Evolutionary conservation across 2,797 vertebrate species (phyloP).

Genomic region (Mormyrops attenuatus): DNA sequence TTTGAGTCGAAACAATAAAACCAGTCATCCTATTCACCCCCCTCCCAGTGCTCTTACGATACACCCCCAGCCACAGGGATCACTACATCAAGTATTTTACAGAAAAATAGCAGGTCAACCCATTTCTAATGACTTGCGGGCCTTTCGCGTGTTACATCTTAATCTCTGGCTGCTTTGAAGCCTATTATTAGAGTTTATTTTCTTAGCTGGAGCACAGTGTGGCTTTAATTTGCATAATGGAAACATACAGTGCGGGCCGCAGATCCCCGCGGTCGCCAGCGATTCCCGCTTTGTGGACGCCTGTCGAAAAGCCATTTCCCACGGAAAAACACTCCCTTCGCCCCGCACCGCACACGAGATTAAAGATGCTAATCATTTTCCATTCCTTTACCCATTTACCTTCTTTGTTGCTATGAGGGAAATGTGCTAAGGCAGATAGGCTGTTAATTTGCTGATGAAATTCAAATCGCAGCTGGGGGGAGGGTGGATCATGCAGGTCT

Average conservation of each 20-base stretch:
- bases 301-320: conserved; percentile 14
- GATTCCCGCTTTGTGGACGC: conserved; percentile 13
- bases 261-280: not conserved
- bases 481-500: not conserved
- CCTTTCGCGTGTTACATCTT: not conserved
- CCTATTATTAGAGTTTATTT: not conserved
- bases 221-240: conserved; percentile 28
- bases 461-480: conserved; percentile 33
- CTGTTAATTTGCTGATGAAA: conserved; percentile 39
- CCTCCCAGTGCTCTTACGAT: too few species aligned
- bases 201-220: conserved; percentile 2
- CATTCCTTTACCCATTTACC: conserved; percentile 1
- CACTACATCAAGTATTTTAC: not conserved
- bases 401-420: not conserved
- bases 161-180: not conserved
- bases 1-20: not conserved
- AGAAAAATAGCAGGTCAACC: not conserved
- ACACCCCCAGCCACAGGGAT: not conserved
- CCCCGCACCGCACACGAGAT: not conserved
- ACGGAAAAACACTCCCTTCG: not conserved
- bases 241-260: conserved; percentile 21
- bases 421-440: not conserved
- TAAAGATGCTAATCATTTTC: not conserved
- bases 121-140: not conserved
- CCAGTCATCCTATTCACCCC: not conserved